Conservation (phyloP, 1,140 invertebrate species). For the Sipha flava region DNA sequence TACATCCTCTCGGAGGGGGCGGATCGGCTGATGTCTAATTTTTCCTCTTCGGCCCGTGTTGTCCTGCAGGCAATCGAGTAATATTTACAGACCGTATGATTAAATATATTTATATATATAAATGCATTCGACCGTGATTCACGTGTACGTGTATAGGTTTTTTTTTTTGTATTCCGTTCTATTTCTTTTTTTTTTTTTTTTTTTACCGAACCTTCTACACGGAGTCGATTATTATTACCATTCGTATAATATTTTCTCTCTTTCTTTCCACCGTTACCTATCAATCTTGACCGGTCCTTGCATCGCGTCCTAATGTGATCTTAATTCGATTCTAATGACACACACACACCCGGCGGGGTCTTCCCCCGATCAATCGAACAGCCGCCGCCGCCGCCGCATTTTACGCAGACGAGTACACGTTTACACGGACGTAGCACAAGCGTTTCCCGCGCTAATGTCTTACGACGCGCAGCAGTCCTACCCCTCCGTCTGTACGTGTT, state of each 20-base stretch:
- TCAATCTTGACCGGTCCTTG: conserved; percentile 31
- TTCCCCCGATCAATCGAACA: conserved; percentile 31
- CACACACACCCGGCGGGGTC: conserved; percentile 25
- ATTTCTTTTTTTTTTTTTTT: background rate
- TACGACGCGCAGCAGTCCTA: too few species aligned
- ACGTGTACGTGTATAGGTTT: background rate
- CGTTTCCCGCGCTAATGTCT: conserved; percentile 8
- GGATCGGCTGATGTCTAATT: conserved; percentile 19
- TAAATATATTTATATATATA: conserved; percentile 4
- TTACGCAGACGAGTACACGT: background rate
- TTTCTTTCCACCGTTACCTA: conserved; percentile 19
- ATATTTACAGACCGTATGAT: conserved; percentile 28
- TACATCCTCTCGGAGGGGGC: conserved; percentile 12
- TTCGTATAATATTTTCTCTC: background rate
- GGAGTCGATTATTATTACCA: conserved; percentile 29
- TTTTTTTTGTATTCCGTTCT: conserved; percentile 27
- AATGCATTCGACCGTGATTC: conserved; percentile 10
- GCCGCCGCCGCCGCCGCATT: background rate
- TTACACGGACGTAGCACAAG: background rate
- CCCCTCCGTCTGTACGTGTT: background rate
- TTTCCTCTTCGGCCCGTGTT: conserved; percentile 11
- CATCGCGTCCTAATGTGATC: conserved; percentile 31
- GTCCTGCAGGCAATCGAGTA: conserved; percentile 26
- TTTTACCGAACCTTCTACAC: background rate
- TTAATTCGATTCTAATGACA: conserved; percentile 33